Percentiles rank a stretch among this genome's conserved stretches.
phyloP scores from a whole-genome alignment of 2,113 vertebrate genomes.

The Andinoacara biseriatus region DNA sequence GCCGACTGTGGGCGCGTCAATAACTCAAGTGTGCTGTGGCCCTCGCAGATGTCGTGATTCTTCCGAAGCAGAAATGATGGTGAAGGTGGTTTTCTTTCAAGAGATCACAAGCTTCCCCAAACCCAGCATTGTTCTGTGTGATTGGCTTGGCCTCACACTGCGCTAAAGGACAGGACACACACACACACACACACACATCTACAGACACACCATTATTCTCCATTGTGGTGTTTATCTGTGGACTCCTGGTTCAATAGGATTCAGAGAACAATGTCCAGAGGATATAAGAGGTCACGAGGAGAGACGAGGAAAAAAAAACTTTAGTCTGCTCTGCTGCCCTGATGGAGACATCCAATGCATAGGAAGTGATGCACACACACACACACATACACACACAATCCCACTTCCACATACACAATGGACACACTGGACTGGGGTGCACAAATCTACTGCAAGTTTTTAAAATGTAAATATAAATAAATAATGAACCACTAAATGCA shows the following conservation, averaged over 20 bases:
- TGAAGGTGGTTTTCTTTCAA: conserved; percentile 49
- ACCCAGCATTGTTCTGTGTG: conserved; percentile 64
- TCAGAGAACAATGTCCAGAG: conserved; percentile 76
- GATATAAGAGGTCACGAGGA: conserved; percentile 73
- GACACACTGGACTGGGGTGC: background rate
- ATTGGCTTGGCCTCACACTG: conserved; percentile 72
- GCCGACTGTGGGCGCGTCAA: background rate
- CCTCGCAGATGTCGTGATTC: conserved; percentile 10
- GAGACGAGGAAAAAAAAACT: conserved; percentile 49
- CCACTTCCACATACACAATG: background rate
- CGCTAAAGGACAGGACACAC: conserved; percentile 25
- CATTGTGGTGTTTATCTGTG: conserved; percentile 71
- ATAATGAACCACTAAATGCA: background rate
- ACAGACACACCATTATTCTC: conserved; percentile 56
- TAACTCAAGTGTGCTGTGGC: conserved; percentile 20
- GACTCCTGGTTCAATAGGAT: conserved; percentile 76
- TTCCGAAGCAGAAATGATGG: conserved; percentile 36
- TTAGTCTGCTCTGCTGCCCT: conserved; percentile 64
- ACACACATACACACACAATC: conserved; percentile 1
- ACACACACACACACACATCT: conserved; percentile 25
- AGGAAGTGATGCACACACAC: conserved; percentile 19
- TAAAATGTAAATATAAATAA: background rate
- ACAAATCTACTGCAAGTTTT: background rate
- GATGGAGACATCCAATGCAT: conserved; percentile 51
- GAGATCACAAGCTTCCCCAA: conserved; percentile 61